Evolutionary conservation across 1,140 invertebrate genomes (phyloP), one percentile per base, ranked within the genome.

Genomic region (Diploscapter pachys): DNA sequence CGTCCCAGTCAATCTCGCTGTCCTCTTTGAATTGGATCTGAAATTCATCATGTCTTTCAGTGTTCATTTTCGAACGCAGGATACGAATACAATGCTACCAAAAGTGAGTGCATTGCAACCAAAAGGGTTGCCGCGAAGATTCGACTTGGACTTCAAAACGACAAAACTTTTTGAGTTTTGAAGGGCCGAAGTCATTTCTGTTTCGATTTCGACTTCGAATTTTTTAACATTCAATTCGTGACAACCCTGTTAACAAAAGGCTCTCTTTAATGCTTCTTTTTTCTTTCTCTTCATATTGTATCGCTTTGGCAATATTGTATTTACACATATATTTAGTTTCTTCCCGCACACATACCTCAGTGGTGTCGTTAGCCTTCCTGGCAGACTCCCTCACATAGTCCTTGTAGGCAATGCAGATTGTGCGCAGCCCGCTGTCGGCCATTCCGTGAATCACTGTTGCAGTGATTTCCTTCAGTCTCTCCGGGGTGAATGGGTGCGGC

Each of bases 371-470:
- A 49, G 73, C 73, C n/a, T 51, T 13, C 53, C 74, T 71, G 54
- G 55, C 74, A 9, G 94, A 94, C 11, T 92, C 92, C 52, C 92
- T 92, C 74, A 97, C 92, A 87, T 95, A 96, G 87, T 97, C 95
- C 82, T 89, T 87, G 79, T 84, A 85, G n/a, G 80, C 83, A 11
- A 85, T 62, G 61, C 83, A 82, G 54, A 85, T 98, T 74, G 97
- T 99, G 78, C 97, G 89, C 31, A 99, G 89, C 49, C 96, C 97
- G 88, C 98, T 93, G 85, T 92, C 93, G 74, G 97, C 97, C 96
- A 99, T 99, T 55, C 94, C 95, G 86, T 99, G 95, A 84, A 99
- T 98, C 8, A 99, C 94, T 87, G 93, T 93, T 79, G 91, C 90
- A 72, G 98, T 92, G 67, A 98, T 88, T 77, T 92, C 89, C 78